Conservation (phyloP, 2,888 invertebrate species). For the Archaeoteleia sp. region DNA sequence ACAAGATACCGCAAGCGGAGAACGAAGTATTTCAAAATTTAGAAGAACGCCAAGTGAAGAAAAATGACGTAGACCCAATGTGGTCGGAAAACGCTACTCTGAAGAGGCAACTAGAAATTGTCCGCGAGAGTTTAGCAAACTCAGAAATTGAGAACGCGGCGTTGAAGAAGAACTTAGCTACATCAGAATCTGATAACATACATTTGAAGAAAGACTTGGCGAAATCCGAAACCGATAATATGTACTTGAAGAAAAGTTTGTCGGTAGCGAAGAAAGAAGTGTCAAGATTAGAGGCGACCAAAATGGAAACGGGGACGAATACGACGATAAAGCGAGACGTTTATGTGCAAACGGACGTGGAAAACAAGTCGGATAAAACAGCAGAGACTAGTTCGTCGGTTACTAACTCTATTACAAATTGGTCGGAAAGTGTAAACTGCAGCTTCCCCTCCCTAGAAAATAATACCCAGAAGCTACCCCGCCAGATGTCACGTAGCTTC, state of each 20-base stretch:
- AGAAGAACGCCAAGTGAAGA: conserved; percentile 15
- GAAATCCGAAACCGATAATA: no score
- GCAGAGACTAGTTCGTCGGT: conserved; percentile 4
- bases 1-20: conserved; percentile 1
- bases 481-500: conserved; percentile 64
- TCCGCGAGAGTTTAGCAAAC: background rate
- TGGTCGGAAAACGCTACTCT: conserved; percentile 63
- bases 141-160: conserved; percentile 7
- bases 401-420: conserved; percentile 60
- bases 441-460: conserved; percentile 60
- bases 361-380: conserved; percentile 8
- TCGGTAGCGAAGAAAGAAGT: conserved; percentile 14
- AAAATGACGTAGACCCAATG: conserved; percentile 10
- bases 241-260: conserved; percentile 56
- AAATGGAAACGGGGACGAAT: no score
- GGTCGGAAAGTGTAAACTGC: conserved; percentile 64
- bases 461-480: conserved; percentile 51
- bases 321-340: background rate
- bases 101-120: conserved; percentile 62
- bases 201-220: conserved; percentile 27
- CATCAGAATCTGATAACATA: background rate
- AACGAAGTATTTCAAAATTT: background rate
- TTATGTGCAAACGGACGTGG: conserved; percentile 19
- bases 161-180: conserved; percentile 28
- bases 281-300: conserved; percentile 32